Evolutionary conservation across 2,797 vertebrate genomes (phyloP).

Genomic region (Buceros bicornis): DNA sequence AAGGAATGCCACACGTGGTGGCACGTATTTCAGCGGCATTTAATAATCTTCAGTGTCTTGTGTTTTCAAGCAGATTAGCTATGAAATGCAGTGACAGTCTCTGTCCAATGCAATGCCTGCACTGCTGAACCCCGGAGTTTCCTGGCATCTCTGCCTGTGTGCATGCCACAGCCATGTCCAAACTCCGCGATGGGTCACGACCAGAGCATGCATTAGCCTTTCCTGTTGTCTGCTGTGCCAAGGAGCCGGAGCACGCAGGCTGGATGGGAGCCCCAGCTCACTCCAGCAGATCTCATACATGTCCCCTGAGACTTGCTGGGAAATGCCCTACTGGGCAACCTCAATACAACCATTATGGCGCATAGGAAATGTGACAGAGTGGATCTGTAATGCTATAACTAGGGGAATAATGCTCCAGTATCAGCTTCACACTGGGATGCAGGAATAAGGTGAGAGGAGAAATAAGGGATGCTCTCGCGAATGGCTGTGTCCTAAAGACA

Average conservation of each 20-base stretch:
- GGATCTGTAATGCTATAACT: not conserved
- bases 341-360: rapidly evolving
- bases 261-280: not conserved
- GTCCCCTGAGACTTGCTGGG: not conserved
- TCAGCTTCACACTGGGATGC: not conserved
- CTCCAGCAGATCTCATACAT: not conserved
- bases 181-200: not conserved
- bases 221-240: not conserved
- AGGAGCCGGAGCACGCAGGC: rapidly evolving
- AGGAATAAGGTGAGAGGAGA: not conserved
- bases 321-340: not conserved
- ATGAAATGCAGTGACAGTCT: not conserved
- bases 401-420: not conserved
- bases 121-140: not conserved
- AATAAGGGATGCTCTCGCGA: not conserved
- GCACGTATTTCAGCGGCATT: not conserved
- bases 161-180: not conserved
- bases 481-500: not conserved
- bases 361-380: not conserved
- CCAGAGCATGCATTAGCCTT: not conserved
- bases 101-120: rapidly evolving
- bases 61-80: not conserved
- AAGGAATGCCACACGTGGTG: not conserved
- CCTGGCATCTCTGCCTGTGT: not conserved
- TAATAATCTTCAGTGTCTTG: not conserved